Conservation (phyloP, 2,113 vertebrate species). For the Campylomormyrus tamandua region DNA sequence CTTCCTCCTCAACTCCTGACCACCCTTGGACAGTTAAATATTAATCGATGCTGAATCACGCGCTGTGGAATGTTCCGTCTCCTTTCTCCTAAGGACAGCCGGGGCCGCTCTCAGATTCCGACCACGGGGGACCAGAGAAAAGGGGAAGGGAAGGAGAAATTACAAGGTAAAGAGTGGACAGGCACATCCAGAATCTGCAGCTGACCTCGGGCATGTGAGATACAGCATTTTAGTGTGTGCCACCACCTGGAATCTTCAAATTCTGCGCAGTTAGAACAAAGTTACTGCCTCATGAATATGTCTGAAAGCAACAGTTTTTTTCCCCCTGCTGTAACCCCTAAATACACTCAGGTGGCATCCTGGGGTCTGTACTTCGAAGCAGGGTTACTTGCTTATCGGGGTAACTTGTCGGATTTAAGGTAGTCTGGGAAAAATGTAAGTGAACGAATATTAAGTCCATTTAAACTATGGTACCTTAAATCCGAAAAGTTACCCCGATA, state of each 20-base stretch:
- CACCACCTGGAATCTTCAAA: not conserved
- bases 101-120: constrained; percentile 3
- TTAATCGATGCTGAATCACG: constrained; percentile 57
- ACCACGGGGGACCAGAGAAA: not conserved
- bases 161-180: not conserved
- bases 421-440: no score
- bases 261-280: not conserved
- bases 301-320: not conserved
- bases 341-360: not conserved
- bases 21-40: constrained; percentile 47
- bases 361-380: not conserved
- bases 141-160: not conserved
- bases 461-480: no score
- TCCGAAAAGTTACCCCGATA: no score
- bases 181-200: not conserved
- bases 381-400: no score
- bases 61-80: constrained; percentile 25
- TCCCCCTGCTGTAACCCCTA: not conserved
- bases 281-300: not conserved
- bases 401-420: no score
- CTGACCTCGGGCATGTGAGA: not conserved
- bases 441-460: no score
- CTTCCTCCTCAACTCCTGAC: constrained; percentile 23
- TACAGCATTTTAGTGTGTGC: not conserved
- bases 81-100: constrained; percentile 6